phyloP scores from a whole-genome alignment of 2,888 invertebrate species.

The Thalpophila matura region DNA sequence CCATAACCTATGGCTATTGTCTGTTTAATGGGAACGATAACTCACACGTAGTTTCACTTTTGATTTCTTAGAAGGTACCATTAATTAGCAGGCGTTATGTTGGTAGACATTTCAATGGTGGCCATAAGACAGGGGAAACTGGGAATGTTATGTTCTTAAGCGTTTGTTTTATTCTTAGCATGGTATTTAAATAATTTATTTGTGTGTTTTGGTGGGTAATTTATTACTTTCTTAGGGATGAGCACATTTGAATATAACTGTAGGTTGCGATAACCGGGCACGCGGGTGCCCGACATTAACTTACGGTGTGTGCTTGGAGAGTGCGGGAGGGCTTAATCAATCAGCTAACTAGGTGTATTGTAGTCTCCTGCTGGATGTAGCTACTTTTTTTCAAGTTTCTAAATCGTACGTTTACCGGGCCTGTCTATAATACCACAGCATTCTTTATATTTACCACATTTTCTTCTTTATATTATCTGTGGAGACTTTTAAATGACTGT shows the following conservation, averaged over 20 bases:
- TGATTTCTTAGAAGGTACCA: constrained; percentile 43
- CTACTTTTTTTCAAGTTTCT: constrained; percentile 1
- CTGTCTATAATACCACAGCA: too few relatives aligned
- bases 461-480: too few relatives aligned
- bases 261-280: too few relatives aligned
- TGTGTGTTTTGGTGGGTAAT: constrained; percentile 3
- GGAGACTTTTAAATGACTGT: too few relatives aligned
- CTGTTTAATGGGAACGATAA: constrained; percentile 38
- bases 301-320: too few relatives aligned
- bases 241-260: too few relatives aligned
- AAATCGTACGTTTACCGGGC: too few relatives aligned
- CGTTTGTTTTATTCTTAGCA: constrained; percentile 34
- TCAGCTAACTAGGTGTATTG: neutral
- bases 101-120: constrained; percentile 56
- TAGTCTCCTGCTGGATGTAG: neutral
- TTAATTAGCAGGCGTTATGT: constrained; percentile 58
- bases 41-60: constrained; percentile 53
- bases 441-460: too few relatives aligned
- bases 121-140: constrained; percentile 47
- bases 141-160: constrained; percentile 33
- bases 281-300: too few relatives aligned
- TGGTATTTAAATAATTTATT: constrained; percentile 18
- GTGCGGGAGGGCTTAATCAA: neutral
- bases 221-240: too few relatives aligned
- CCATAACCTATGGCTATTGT: constrained; percentile 24